Evolutionary conservation across 2,888 invertebrate species (phyloP), one percentile per base, ranked within the genome.

Genomic region (Auanema sp.): DNA sequence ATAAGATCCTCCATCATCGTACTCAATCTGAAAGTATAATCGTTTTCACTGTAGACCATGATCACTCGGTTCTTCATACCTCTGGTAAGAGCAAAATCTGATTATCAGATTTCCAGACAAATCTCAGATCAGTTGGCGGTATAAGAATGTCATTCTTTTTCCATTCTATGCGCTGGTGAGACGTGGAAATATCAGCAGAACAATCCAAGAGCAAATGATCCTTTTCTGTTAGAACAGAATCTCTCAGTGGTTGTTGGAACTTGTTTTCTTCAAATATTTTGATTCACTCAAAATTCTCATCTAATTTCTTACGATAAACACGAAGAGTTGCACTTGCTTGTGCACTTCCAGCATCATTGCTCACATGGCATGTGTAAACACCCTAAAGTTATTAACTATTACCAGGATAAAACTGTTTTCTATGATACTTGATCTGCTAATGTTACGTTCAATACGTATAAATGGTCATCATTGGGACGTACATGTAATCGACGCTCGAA

Each of bases 281-380:
- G 23, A 16, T 43, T 43, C 43, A 43, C 43, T 43, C 43, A n/a
- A 11, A 12, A 43, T 43, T 12, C 43, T 43, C 43, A 43, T 12
- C n/a, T n/a, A 21, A 14, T 3, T 41, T 12, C 60, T 21, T 47
- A 71, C 74, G 67, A 44, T 60, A 72, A 18, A 75, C 70, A 12
- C 58, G 57, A 40, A 75, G 40, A 16, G 62, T 67, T 0, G 75
- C 75, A 47, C 69, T 64, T 2, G 67, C 64, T 50, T 72, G 72
- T 14, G 58, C 42, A 14, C 60, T 56, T 50, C 75, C 75, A 0
- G 69, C 75, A 2, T 54, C 51, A 53, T 72, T 75, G n/a, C 53
- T 61, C 0, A 72, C 75, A 41, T 70, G 68, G 56, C 75, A 75
- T 6, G 72, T 69, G 64, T 75, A 75, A 25, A 67, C 68, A 21